Conservation (phyloP, 64 coral and sea anemone species). For the Porites lutea region DNA sequence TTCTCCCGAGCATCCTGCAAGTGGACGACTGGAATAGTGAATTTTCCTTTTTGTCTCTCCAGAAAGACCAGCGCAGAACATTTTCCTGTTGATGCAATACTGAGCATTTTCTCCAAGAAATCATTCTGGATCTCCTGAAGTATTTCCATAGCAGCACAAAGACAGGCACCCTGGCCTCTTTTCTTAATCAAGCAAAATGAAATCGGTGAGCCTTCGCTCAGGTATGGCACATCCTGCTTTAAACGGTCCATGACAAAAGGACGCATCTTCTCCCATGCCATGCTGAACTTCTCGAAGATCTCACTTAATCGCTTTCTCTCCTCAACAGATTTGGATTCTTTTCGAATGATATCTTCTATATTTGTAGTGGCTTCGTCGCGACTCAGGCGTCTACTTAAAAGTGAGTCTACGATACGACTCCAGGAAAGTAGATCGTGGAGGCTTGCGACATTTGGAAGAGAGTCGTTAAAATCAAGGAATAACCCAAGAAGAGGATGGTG, state of each 20-base stretch:
- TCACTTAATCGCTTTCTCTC: slow-evolving; percentile 18
- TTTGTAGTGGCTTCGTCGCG: slow-evolving; percentile 58
- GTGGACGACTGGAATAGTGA: slow-evolving; percentile 48
- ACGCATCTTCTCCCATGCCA: slow-evolving; percentile 72
- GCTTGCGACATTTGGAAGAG: slow-evolving; percentile 51
- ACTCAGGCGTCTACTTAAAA: slow-evolving; percentile 78
- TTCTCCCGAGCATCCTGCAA: slow-evolving; percentile 86
- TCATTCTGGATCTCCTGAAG: slow-evolving; percentile 83
- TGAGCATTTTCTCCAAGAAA: slow-evolving; percentile 71
- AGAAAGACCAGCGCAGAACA: slow-evolving; percentile 76
- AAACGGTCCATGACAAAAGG: slow-evolving; percentile 6
- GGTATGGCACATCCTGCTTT: slow-evolving; percentile 17
- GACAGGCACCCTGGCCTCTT: slow-evolving; percentile 55
- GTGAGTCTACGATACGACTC: slow-evolving; percentile 64
- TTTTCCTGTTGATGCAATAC: slow-evolving; percentile 68
- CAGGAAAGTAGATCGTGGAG: slow-evolving; percentile 63
- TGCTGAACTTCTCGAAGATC: slow-evolving; percentile 75
- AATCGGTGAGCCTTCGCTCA: slow-evolving; percentile 72
- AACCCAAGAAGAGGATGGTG: slow-evolving; percentile 74
- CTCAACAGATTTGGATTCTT: slow-evolving; percentile 9
- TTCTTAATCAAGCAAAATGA: slow-evolving; percentile 81
- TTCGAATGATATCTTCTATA: slow-evolving; percentile 74
- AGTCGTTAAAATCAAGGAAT: slow-evolving; percentile 73
- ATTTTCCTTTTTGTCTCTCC: slow-evolving; percentile 30
- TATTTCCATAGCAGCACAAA: slow-evolving; percentile 60